Evolutionary conservation across 2,797 vertebrate genomes (phyloP).

Genomic region (Kryptopterus vitreolus): DNA sequence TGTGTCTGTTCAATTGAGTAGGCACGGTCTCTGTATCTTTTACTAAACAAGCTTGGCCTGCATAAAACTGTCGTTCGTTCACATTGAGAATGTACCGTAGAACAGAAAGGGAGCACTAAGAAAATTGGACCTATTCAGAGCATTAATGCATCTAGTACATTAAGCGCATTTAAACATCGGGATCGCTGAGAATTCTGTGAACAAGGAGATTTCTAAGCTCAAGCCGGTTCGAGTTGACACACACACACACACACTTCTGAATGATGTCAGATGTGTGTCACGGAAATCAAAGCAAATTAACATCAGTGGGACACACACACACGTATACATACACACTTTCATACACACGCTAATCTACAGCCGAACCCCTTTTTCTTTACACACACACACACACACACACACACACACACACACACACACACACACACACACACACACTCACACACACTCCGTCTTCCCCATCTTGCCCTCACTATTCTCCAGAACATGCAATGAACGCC

Average conservation of each 20-base stretch:
- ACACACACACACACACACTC: conserved; percentile 36
- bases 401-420: conserved; percentile 32
- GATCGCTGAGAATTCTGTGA: background rate
- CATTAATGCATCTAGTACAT: background rate
- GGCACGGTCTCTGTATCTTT: background rate
- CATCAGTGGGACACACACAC: conserved; percentile 72
- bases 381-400: conserved; percentile 35
- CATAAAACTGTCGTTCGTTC: background rate
- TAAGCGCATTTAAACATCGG: background rate
- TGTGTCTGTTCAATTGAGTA: background rate
- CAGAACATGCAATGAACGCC: conserved; percentile 87
- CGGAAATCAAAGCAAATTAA: conserved; percentile 88
- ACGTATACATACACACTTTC: too few species aligned
- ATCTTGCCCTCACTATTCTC: conserved; percentile 28
- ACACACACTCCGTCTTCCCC: conserved; percentile 21
- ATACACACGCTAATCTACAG: too few species aligned
- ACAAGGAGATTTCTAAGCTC: background rate
- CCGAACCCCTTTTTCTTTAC: too few species aligned
- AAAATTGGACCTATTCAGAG: background rate
- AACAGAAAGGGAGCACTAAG: background rate
- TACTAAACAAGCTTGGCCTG: too few species aligned
- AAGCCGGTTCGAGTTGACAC: background rate
- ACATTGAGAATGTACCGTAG: background rate
- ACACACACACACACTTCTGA: conserved; percentile 60
- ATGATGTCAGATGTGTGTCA: conserved; percentile 86